A percentile compares a stretch with the other conserved stretches of the same genome.
These are phyloP conservation scores for Channa maculata DNA, from an alignment of 2,113 vertebrate genomes.

Conservation along the genomic window DNA sequence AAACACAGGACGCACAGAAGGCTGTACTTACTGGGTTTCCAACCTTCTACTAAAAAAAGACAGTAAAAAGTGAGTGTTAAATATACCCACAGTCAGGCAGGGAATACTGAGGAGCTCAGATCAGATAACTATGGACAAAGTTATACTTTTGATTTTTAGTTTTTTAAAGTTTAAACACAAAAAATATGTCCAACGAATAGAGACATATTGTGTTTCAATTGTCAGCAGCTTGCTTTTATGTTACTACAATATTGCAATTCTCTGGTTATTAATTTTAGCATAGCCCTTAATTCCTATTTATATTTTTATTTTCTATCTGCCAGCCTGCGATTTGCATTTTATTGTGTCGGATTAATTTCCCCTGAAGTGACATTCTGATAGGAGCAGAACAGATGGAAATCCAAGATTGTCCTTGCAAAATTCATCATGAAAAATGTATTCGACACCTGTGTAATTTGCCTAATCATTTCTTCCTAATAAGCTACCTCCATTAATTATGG, in stretches of 20 bases:
- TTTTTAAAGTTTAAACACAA: conserved; percentile 47
- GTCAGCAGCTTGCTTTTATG: too few species aligned
- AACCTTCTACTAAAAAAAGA: conserved; percentile 55
- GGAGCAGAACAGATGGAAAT: conserved; percentile 98
- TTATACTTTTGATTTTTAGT: neutral
- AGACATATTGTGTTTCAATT: too few species aligned
- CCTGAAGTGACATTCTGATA: conserved; percentile 94
- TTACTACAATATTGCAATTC: conserved; percentile 34
- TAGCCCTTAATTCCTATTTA: conserved; percentile 58
- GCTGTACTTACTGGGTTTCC: conserved; percentile 47
- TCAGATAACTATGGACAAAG: conserved; percentile 60
- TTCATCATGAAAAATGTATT: conserved; percentile 99
- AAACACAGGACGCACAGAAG: conserved; percentile 39
- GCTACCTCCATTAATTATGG: conserved; percentile 99
- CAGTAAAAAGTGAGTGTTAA: conserved; percentile 71
- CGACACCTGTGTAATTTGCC: conserved; percentile 99
- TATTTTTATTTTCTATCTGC: conserved; percentile 68
- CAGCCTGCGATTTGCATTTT: conserved; percentile 85
- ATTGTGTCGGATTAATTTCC: conserved; percentile 90
- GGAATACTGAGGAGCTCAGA: conserved; percentile 64
- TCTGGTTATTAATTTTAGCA: conserved; percentile 64
- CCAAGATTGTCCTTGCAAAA: conserved; percentile 97
- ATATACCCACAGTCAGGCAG: conserved; percentile 55
- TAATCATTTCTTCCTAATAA: conserved; percentile 99
- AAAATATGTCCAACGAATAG: conserved; percentile 29